Evolutionary conservation across 1,140 invertebrate genomes (phyloP).

Genomic region (Drosophila ananassae): DNA sequence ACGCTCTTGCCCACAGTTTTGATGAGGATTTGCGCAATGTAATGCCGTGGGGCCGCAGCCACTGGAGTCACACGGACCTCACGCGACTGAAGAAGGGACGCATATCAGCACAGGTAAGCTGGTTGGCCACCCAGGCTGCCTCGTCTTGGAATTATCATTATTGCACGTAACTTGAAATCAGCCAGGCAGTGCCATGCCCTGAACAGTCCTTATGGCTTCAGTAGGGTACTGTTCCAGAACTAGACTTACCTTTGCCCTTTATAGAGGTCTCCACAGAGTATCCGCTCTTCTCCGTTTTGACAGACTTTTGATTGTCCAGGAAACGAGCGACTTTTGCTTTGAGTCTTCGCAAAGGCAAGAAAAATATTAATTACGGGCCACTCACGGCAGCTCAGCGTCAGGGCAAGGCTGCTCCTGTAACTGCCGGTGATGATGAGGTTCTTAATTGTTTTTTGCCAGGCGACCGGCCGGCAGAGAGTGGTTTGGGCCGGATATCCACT

Average conservation of each 20-base stretch:
- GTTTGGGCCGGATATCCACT: constrained; percentile 22
- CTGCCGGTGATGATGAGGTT: constrained; percentile 35
- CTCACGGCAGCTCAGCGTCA: constrained; percentile 40
- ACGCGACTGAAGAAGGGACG: constrained; percentile 90
- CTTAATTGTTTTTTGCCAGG: constrained; percentile 54
- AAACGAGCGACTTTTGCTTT: constrained; percentile 44
- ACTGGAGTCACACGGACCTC: constrained; percentile 93
- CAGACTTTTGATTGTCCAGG: constrained; percentile 34
- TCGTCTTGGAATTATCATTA: constrained; percentile 26
- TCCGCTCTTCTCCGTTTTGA: background rate
- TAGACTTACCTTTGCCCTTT: too few species aligned
- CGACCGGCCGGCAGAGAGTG: constrained; percentile 14
- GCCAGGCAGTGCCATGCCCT: constrained; percentile 17
- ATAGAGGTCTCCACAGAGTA: background rate
- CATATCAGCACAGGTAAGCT: constrained; percentile 93
- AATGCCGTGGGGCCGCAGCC: constrained; percentile 90
- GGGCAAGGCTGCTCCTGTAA: constrained; percentile 20
- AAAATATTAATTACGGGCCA: constrained; percentile 73
- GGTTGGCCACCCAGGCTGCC: background rate
- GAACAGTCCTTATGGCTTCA: background rate
- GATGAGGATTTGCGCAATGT: constrained; percentile 90
- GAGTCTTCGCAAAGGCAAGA: constrained; percentile 23
- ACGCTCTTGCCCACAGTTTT: constrained; percentile 83
- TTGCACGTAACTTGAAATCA: constrained; percentile 14
- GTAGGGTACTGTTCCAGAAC: background rate